Base-by-base conservation (phyloP, 2,797 vertebrate genomes). In the Percopsis omiscomaycus region DNA sequence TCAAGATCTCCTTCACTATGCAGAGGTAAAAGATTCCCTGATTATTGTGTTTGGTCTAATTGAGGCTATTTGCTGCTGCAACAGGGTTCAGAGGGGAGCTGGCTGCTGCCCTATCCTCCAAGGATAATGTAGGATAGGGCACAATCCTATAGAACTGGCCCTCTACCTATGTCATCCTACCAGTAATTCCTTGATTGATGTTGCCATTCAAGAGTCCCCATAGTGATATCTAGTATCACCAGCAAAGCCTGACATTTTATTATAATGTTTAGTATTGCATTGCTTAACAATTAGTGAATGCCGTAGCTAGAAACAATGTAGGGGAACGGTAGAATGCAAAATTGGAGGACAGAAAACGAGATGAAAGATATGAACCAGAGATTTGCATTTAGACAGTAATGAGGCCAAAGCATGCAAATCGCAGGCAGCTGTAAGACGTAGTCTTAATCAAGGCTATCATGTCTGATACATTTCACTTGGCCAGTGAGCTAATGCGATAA, bases 41-140 rank as follows among this genome's bases (percentile, higher is more conserved):
- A 94, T 94, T 94, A 95, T 95, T 94, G 92, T 93, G 87, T 93
- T 94, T 94, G 90, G 93, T 93, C 92, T 94, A 94, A 95, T 91
- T 93, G 92, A 92, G 90, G 91, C 85, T 90, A 90, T 92, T 89
- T 92, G 91, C 89, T 89, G 92, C 92, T 92, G 59, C 16, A 89
- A 89, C 83, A 90, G 92, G 93, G 93, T 93, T 92, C 92, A 94
- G 89, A 93, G 92, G 91, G 92, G 89, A 90, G 89, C 86, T 88
- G 90, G 87, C 93, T 89, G 87, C 85, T 91, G 89, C 87, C 92
- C 92, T 81, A 11, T 66, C 60, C 27, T 42, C 42, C 51, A 30
- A 14, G 12, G 22, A 22, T 22, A 22, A 22, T 22, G 22, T 22
- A 22, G 22, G 22, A 22, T 22, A 22, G 22, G 22, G 52, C 22